Evolutionary conservation across 2,888 invertebrate genomes (phyloP), one percentile per base, ranked within the genome.

Genomic region (Oxycera nigricornis): DNA sequence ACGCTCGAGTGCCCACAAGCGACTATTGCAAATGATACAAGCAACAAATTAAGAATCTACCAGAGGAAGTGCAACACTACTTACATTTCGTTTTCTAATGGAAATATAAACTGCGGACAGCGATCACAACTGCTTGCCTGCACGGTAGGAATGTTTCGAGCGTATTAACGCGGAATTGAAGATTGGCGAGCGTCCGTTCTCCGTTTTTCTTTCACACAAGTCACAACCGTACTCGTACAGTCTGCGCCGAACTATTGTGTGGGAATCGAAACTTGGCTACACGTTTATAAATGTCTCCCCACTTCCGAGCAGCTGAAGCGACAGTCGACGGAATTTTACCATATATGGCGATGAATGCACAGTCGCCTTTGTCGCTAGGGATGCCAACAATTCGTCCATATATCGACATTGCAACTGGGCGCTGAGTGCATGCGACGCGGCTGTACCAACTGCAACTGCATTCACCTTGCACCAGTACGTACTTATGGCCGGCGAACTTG

Each of bases 211-310:
- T 35, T 17, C 61, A 24, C 14, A 22, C 41, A 39, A 65, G 57
- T 30, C 65, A 65, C 28, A 65, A 55, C 20, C 55, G 20, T 24
- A 24, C 24, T 9, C 55, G 20, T 24, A 24, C 24, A 24, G 20
- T 55, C 55, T 24, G 41, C 41, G 41, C 65, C 83, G 82, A 85
- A 84, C 82, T 82, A 83, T 83, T 83, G 82, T 84, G 84, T 82
- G 82, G 80, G 80, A 79, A 83, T 83, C 84, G 83, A 83, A 81
- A 83, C 82, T 83, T 81, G 81, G 76, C 73, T 80, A 75, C 79
- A 78, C 79, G 83, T 81, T 84, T 84, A 84, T 84, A 84, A 84
- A 84, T 82, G 82, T 77, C 79, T 78, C 81, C 80, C 82, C 81
- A 81, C 82, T 82, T 82, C 82, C 79, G 81, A 81, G 79, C 79